Conservation (phyloP, 1,140 invertebrate genomes). For the Phthorimaea operculella region DNA sequence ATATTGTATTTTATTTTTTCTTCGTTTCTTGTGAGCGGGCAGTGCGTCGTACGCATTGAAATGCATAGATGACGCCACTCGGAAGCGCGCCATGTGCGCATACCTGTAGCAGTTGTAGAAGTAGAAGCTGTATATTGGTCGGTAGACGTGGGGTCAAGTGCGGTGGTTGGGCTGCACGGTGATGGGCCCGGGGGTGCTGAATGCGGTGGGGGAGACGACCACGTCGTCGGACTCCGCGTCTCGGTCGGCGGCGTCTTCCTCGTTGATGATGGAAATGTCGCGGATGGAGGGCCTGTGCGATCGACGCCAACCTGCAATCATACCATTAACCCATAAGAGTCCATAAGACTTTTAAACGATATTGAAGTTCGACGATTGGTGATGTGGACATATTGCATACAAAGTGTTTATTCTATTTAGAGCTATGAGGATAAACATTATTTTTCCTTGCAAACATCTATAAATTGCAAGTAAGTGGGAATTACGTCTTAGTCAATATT, state of each 20-base stretch:
- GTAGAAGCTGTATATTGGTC: neutral
- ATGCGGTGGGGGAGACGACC: constrained; percentile 20
- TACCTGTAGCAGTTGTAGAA: neutral
- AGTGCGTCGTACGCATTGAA: neutral
- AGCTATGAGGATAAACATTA: no score
- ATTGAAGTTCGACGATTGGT: no score
- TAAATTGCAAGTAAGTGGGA: no score
- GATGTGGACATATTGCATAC: no score
- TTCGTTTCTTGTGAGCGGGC: neutral
- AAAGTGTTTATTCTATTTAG: no score
- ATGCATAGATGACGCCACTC: neutral
- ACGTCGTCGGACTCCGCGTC: constrained; percentile 39
- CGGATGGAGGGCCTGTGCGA: constrained; percentile 81
- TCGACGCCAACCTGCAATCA: constrained; percentile 72
- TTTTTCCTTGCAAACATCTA: no score
- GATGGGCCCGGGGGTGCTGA: constrained; percentile 45
- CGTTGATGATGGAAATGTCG: constrained; percentile 85
- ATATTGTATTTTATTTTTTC: no score
- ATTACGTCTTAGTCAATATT: no score
- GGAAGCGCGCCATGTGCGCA: neutral
- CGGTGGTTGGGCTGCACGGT: constrained; percentile 50
- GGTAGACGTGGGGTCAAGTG: constrained; percentile 18
- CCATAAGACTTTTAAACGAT: neutral
- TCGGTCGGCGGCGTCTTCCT: constrained; percentile 68
- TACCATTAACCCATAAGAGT: neutral